phyloP scores from a whole-genome alignment of 2,888 invertebrate genomes.

The Drosophila dives region DNA sequence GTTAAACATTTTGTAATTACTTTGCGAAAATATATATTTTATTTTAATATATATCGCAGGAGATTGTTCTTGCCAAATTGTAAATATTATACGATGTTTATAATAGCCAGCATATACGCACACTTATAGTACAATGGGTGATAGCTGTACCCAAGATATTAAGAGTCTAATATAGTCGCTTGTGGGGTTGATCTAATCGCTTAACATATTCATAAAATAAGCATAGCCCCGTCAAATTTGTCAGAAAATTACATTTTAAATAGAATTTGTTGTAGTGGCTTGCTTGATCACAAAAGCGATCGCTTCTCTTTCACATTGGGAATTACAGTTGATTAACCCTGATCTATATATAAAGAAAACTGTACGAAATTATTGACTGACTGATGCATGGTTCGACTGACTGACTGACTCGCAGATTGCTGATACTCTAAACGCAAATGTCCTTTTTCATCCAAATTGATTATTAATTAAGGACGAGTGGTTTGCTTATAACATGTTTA shows the following conservation, averaged over 20 bases:
- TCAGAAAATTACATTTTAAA: slow-evolving; percentile 47
- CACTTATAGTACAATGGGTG: slow-evolving; percentile 5
- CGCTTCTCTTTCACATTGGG: slow-evolving; percentile 30
- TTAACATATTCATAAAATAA: slow-evolving; percentile 39
- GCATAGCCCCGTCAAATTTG: slow-evolving; percentile 33
- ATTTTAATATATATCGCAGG: neutral
- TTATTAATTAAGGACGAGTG: neutral
- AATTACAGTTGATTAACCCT: slow-evolving; percentile 47
- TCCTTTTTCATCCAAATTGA: neutral
- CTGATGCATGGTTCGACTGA: neutral
- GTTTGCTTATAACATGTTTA: neutral
- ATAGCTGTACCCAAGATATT: neutral
- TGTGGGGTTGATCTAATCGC: slow-evolving; percentile 50
- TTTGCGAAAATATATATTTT: neutral
- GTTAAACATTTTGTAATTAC: neutral
- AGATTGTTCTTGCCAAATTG: neutral
- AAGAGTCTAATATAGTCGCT: slow-evolving; percentile 44
- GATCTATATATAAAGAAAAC: slow-evolving; percentile 9
- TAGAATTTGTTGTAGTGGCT: slow-evolving; percentile 50
- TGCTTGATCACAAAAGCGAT: slow-evolving; percentile 58
- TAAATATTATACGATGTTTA: neutral
- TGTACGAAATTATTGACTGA: neutral
- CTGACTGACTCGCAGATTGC: neutral
- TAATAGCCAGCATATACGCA: neutral
- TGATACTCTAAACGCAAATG: neutral